Conservation (phyloP, 2,797 vertebrate species). For the Sebastes itinus region DNA sequence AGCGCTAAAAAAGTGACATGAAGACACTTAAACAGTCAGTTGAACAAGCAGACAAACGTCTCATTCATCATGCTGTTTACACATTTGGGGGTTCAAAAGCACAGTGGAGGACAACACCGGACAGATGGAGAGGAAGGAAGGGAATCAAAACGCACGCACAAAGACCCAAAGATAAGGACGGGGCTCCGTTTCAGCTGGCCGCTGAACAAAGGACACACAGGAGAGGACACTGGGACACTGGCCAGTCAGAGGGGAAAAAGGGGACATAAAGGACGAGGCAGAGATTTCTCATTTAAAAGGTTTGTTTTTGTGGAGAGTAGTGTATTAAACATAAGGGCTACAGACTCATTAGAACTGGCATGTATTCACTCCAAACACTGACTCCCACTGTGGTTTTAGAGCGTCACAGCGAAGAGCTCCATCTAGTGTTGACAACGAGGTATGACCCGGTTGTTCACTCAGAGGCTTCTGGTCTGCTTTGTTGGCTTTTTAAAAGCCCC, state of each 20-base stretch:
- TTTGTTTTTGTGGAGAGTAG: neutral
- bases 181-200: slow-evolving; percentile 40
- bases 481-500: neutral
- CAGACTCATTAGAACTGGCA: neutral
- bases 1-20: neutral
- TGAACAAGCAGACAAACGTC: neutral
- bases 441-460: neutral
- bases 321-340: neutral
- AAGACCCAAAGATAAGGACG: slow-evolving; percentile 27
- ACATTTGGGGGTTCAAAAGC: slow-evolving; percentile 13
- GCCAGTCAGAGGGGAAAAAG: neutral
- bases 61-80: slow-evolving; percentile 7
- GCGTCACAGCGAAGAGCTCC: slow-evolving; percentile 51
- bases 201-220: slow-evolving; percentile 32
- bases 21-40: neutral
- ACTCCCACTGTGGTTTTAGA: neutral
- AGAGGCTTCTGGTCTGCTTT: neutral
- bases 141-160: slow-evolving; percentile 20
- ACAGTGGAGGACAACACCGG: slow-evolving; percentile 5
- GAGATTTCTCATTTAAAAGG: neutral
- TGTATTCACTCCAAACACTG: neutral
- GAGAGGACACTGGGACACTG: slow-evolving; percentile 7
- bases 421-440: slow-evolving; percentile 51
- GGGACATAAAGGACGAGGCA: neutral
- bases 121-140: slow-evolving; percentile 39